A percentile compares a stretch with the other conserved stretches of the same genome.
Conservation (phyloP, 2,797 vertebrate species). For the Mormyrus proboscirostris region DNA sequence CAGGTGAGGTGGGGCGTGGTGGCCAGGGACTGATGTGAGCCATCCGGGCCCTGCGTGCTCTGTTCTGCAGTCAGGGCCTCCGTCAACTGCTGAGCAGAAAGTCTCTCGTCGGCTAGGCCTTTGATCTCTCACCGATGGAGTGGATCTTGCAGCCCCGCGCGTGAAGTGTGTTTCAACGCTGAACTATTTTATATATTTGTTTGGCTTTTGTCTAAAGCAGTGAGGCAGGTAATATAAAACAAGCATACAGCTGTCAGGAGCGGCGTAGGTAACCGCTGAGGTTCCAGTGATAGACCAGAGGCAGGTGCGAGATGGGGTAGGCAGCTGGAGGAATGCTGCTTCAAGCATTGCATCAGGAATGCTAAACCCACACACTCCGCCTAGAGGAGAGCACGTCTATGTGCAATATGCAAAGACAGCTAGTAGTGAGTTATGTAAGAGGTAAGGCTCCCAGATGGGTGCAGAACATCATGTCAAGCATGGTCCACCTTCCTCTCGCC, state of each 20-base stretch:
- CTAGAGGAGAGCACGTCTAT: background rate
- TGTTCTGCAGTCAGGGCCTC: background rate
- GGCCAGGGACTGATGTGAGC: slow-evolving; percentile 1
- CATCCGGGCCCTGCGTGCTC: background rate
- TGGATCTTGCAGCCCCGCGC: background rate
- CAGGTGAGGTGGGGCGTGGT: slow-evolving; percentile 62
- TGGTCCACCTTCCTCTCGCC: background rate
- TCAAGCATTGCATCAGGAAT: background rate
- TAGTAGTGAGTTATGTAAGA: background rate
- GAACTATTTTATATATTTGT: background rate
- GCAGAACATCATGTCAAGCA: background rate
- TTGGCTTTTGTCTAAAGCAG: background rate
- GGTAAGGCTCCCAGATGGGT: background rate
- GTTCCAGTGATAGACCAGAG: background rate
- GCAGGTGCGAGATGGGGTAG: background rate
- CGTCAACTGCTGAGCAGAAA: background rate
- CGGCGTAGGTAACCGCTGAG: background rate
- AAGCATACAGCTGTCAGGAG: background rate
- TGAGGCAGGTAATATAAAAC: background rate
- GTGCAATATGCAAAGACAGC: background rate
- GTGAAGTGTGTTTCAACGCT: background rate
- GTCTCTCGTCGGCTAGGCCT: background rate
- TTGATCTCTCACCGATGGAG: background rate
- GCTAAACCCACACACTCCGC: background rate
- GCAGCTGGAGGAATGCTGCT: background rate